Conservation (phyloP, 2,888 invertebrate genomes). For the Acanthococcus lagerstroemiae region DNA sequence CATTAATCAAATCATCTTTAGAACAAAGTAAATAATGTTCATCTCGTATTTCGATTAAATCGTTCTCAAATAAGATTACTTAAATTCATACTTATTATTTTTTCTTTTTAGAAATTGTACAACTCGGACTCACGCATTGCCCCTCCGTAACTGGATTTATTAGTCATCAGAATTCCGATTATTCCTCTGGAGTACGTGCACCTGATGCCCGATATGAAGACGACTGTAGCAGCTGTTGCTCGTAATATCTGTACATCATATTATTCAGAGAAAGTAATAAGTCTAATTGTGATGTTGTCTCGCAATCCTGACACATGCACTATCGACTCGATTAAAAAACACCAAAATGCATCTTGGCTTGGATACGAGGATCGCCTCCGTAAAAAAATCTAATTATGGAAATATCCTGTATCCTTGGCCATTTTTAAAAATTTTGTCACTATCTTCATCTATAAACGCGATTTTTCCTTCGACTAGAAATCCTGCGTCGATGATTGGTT, state of each 20-base stretch:
- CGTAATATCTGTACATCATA: not conserved
- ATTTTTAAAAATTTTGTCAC: too few relatives aligned
- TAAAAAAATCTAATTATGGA: too few relatives aligned
- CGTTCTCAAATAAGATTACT: not conserved
- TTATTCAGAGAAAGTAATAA: not conserved
- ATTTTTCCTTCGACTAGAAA: too few relatives aligned
- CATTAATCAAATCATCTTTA: not conserved
- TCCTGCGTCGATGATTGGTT: too few relatives aligned
- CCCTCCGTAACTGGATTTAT: conserved; percentile 1
- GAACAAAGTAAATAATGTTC: conserved; percentile 3
- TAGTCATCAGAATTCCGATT: not conserved
- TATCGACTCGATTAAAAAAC: not conserved
- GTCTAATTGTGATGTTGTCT: not conserved
- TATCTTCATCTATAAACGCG: too few relatives aligned
- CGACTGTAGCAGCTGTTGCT: not conserved
- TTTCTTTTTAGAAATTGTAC: not conserved
- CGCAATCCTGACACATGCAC: not conserved
- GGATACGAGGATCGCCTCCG: conserved; percentile 3
- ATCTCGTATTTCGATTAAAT: too few relatives aligned
- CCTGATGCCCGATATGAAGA: conserved; percentile 7
- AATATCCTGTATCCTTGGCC: too few relatives aligned
- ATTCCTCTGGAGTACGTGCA: conserved; percentile 10
- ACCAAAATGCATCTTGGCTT: conserved; percentile 4
- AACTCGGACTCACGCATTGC: not conserved
- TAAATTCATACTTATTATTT: not conserved